Percentiles rank a stretch among this genome's conserved stretches.
Conservation (phyloP, 1,140 invertebrate genomes). For the Ips nitidus region DNA sequence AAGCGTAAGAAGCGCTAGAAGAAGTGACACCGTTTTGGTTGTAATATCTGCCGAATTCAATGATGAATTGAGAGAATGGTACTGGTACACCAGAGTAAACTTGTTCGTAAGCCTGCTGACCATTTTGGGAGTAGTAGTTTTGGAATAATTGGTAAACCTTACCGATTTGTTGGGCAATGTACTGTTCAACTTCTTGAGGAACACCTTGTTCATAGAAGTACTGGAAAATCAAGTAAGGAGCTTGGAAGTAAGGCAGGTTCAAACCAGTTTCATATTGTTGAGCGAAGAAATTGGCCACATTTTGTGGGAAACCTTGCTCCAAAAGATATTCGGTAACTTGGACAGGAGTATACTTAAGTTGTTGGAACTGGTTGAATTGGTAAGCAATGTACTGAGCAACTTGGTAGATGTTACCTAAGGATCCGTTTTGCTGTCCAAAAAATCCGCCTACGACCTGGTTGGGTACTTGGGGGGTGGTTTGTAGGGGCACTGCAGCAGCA, state of each 20-base stretch:
- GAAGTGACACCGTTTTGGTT: slow-evolving; percentile 8
- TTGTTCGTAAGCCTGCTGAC: slow-evolving; percentile 5
- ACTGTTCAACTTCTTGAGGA: slow-evolving; percentile 11
- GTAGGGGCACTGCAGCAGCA: slow-evolving; percentile 12
- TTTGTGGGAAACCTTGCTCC: slow-evolving; percentile 10
- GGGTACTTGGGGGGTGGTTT: not conserved
- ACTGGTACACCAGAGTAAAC: slow-evolving; percentile 5
- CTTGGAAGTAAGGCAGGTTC: slow-evolving; percentile 11
- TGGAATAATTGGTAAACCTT: slow-evolving; percentile 14
- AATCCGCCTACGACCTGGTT: not conserved
- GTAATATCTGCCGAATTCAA: slow-evolving; percentile 8
- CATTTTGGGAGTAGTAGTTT: not conserved
- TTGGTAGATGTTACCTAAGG: slow-evolving; percentile 13
- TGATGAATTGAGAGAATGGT: slow-evolving; percentile 15
- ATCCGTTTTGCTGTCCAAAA: slow-evolving; percentile 14
- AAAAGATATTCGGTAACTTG: slow-evolving; percentile 12
- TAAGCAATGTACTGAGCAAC: slow-evolving; percentile 25
- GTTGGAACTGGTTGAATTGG: slow-evolving; percentile 19
- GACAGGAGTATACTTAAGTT: slow-evolving; percentile 14
- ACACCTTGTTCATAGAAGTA: slow-evolving; percentile 15
- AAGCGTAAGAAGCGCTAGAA: not conserved
- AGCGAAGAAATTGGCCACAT: slow-evolving; percentile 11
- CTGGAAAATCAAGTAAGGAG: slow-evolving; percentile 23
- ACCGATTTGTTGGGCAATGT: slow-evolving; percentile 20
- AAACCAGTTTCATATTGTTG: slow-evolving; percentile 21